Evolutionary conservation across 2,797 vertebrate genomes (phyloP), one percentile per base, ranked within the genome.

Genomic region (Gymnopithys bicolor): DNA sequence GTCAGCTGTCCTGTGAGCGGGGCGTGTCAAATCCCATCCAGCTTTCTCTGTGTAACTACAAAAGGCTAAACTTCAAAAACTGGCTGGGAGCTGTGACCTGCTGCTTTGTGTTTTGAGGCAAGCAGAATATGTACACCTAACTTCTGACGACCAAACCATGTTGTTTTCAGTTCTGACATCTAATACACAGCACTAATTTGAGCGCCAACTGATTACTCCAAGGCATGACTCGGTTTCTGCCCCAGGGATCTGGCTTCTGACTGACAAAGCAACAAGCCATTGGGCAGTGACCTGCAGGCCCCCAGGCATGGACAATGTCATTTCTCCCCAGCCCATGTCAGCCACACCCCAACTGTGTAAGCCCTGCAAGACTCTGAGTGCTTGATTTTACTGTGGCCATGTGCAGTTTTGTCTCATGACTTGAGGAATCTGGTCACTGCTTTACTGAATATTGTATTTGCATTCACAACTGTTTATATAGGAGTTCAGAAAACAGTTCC

Each of bases 11-110:
- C 59, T 1, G 0, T 0, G 3, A 78, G 43, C 3, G 22, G 28
- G 73, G 33, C 0, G 1, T 27, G 1, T 16, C 0, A 0, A 66
- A 39, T 46, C 46, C 49, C 7, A 4, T 52, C 59, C 90, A 87
- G n/a, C 37, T 59, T 81, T 59, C 83, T 56, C 19, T 7, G 48
- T 1, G 0, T 19, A 35, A n/a, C 14, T 53, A 4, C 39, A 23
- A n/a, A 18, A 55, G 39, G 21, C 63, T 70, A 15, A 87, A 88
- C 66, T 81, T 59, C 51, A 58, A 66, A 62, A 83, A 33, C 33
- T 56, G 25, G 52, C 33, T 41, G 66, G 24, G 39, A 62, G 8
- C 21, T 53, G 19, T 7, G 64, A 37, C 52, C 45, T 89, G 27
- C 39, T 62, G 46, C 60, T 77, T 86, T 51, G 13, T 14, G 27